Base-by-base conservation (phyloP, 1,140 invertebrate genomes). In the Anadara kagoshimensis region DNA sequence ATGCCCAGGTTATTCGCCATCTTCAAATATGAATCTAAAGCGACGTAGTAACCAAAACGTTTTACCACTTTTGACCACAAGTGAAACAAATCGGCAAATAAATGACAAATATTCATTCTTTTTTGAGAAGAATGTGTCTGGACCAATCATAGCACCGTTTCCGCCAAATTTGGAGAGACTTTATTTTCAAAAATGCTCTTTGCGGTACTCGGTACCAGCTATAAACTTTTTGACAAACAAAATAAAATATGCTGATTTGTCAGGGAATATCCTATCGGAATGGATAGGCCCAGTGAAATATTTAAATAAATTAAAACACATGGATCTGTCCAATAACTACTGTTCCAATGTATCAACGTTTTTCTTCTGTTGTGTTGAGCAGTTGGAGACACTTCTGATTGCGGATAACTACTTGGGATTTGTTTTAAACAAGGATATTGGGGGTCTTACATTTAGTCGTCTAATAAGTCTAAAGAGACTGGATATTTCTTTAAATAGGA, bases 321-420 rank as follows among this genome's bases (percentile, higher is more conserved):
- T 74, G 5, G 49, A 74, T 68, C 47, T 74, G 10, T 68, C 65
- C 22, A 47, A 74, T 47, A 74, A 74, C 49, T 69, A 56, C n/a
- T 74, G 73, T 57, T 56, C 43, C 2, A 56, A 64, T 5, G 36
- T 74, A 5, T 69, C 66, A 1, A 61, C 29, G 3, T 14, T 43
- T 16, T 74, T 74, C 44, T 64, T 74, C 7, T 16, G 49, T 5
- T 10, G 47, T 18, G 12, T 22, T 43, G 22, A n/a, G 22, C 47
- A 44, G n/a, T 11, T 74, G 0, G n/a, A 51, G 11, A 58, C 14
- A 18, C 44, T 74, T 11, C 18, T 26, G 7, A 11, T 74, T 18
- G 16, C 41, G 10, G 49, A 69, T 43, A 74, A 74, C 49, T 59
- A 69, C n/a, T 20, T 74, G 12, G 66, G 65, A 22, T 74, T 74